These are phyloP conservation scores for Rhabditoides inermis DNA, from an alignment of 2,888 invertebrate genomes.

Conservation along the genomic window DNA sequence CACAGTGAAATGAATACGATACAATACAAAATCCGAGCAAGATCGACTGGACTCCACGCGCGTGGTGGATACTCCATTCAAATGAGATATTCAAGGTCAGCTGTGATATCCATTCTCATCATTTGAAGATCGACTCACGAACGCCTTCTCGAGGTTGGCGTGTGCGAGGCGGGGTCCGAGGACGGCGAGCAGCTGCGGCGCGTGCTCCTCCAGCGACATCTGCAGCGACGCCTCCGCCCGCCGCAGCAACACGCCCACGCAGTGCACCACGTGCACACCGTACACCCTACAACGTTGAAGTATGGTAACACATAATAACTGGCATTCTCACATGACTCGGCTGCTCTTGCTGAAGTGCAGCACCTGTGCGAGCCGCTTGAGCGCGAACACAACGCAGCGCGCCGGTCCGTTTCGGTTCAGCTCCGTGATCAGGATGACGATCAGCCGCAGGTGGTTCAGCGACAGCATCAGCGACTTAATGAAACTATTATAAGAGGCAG, in stretches of 20 bases:
- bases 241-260: not conserved
- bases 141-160: not conserved
- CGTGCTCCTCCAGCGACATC: not conserved
- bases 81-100: no score
- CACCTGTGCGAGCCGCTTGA: not conserved
- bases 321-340: not conserved
- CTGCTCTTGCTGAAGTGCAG: not conserved
- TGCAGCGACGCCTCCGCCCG: not conserved
- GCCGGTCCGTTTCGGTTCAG: not conserved
- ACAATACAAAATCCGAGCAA: no score
- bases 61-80: no score
- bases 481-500: no score
- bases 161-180: not conserved
- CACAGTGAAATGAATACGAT: no score
- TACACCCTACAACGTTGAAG: no score
- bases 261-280: not conserved
- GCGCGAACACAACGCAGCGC: not conserved
- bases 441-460: no score
- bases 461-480: no score
- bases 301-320: not conserved
- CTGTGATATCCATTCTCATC: no score
- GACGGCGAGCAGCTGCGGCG: not conserved
- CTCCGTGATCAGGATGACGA: not conserved
- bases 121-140: no score
- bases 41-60: no score